Conservation (phyloP, 2,113 vertebrate genomes). For the Mirounga angustirostris region DNA sequence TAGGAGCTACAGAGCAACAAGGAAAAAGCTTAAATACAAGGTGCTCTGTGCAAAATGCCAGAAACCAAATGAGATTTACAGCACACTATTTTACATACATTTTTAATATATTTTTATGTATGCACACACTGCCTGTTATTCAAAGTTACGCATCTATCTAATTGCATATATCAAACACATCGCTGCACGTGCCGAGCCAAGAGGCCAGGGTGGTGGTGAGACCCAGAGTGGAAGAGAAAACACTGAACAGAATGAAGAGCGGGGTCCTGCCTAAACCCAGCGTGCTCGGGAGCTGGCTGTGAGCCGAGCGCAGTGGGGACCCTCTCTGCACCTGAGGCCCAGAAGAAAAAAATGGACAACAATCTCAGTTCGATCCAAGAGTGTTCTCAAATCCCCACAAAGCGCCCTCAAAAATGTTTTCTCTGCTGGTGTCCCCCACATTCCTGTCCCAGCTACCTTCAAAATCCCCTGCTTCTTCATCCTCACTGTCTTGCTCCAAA, state of each 20-base stretch:
- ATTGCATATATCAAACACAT: not conserved
- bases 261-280: not conserved
- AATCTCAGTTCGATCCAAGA: not conserved
- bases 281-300: accelerated
- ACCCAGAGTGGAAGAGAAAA: accelerated
- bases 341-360: accelerated
- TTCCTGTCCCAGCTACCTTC: not conserved
- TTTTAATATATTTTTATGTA: not conserved
- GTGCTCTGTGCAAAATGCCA: not conserved
- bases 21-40: no score
- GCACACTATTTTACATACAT: accelerated
- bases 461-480: not conserved
- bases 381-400: not conserved
- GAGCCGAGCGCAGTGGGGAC: accelerated
- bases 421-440: not conserved
- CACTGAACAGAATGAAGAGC: accelerated
- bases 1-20: not conserved
- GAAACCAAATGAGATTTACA: not conserved
- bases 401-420: not conserved
- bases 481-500: not conserved
- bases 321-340: not conserved
- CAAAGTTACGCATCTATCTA: accelerated
- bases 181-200: accelerated
- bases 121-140: not conserved
- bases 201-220: accelerated